Evolutionary conservation across 2,797 vertebrate genomes (phyloP), one percentile per base, ranked within the genome.

Genomic region (Anguilla marmorata): DNA sequence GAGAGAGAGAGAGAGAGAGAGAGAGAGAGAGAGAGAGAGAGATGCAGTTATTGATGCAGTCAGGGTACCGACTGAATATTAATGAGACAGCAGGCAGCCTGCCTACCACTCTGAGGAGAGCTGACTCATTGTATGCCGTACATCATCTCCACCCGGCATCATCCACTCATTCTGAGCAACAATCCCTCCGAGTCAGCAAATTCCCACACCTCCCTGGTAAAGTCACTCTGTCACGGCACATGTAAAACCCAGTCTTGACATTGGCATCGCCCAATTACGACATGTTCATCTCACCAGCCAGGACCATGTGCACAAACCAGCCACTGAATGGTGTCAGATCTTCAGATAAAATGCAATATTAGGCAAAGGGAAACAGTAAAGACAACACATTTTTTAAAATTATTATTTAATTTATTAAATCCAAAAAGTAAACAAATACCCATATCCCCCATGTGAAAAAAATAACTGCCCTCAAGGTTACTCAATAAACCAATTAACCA

Each of bases 51-150:
- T 90, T 94, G 92, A 94, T 94, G 93, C 93, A 94, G 92, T 93
- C 91, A 88, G 91, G 91, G 91, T 92, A 91, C 91, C 91, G 83
- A 89, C 90, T 92, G 93, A 93, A 94, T 94, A 92, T 91, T 92
- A 92, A 94, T 93, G 88, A 94, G 93, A 85, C 84, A 84, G 63
- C 74, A 48, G 37, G 83, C 52, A 87, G 83, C 58, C 45, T 69
- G 21, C 19, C 56, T 85, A 85, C 82, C 60, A 60, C 30, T 14
- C 50, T 69, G 27, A 87, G 52, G 48, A 85, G 83, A 88, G 79
- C 80, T 74, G 87, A 76, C 66, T 74, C 60, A 27, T 41, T 19
- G 54, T 66, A 41, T 45, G 19, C 72, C 82, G 58, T 63, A 12
- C 83, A 50, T 69, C 83, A 60, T 84, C 79, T 84, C 85, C 83